phyloP scores from a whole-genome alignment of 2,797 vertebrate species.

The Trematomus bernacchii region DNA sequence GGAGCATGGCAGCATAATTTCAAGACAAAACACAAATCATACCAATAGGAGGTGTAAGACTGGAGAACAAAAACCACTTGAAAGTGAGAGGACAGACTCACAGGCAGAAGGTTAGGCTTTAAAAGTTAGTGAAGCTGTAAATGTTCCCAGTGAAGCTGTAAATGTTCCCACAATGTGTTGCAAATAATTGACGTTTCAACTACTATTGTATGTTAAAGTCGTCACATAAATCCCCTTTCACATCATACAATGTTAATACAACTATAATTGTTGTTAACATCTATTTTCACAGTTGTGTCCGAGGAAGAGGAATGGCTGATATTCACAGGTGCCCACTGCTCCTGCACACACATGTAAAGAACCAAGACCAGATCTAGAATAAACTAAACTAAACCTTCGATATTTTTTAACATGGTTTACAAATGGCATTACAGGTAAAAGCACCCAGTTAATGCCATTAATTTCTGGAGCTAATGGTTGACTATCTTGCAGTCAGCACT shows the following conservation, averaged over 20 bases:
- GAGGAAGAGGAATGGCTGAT: slow-evolving; percentile 11
- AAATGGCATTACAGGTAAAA: slow-evolving; percentile 1
- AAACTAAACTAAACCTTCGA: slow-evolving; percentile 11
- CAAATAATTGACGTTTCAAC: background rate
- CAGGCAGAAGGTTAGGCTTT: background rate
- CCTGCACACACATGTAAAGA: slow-evolving; percentile 13
- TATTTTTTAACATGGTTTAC: background rate
- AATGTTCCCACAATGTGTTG: slow-evolving; percentile 4
- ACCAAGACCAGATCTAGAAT: background rate
- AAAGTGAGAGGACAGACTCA: background rate
- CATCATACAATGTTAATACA: background rate
- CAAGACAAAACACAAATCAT: slow-evolving; percentile 12
- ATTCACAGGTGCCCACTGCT: background rate
- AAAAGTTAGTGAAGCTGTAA: background rate
- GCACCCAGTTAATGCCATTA: background rate
- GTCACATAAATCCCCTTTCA: background rate
- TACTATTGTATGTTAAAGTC: background rate
- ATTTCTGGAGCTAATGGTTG: slow-evolving; percentile 4
- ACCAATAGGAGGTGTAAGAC: background rate
- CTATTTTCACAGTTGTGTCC: slow-evolving; percentile 17
- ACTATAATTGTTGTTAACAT: background rate
- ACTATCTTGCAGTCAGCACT: background rate
- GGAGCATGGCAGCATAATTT: slow-evolving; percentile 12
- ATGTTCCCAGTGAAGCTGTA: background rate
- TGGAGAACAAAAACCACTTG: background rate